These are phyloP conservation scores for Phylloscopus trochiloides DNA, from an alignment of 2,113 vertebrate species.

Conservation along the genomic window DNA sequence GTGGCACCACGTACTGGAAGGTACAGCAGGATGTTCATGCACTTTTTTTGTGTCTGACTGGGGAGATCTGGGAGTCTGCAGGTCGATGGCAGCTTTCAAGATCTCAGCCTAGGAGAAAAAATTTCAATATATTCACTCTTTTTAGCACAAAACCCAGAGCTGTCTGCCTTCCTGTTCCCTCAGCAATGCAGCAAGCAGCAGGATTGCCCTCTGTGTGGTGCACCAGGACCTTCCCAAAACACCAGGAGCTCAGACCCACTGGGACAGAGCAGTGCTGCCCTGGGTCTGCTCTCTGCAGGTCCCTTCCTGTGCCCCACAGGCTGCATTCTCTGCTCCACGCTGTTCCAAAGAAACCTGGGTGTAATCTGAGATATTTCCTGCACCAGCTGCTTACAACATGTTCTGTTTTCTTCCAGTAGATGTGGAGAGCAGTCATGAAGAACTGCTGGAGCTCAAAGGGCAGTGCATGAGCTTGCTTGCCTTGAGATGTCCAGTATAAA, in stretches of 20 bases:
- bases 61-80: background rate
- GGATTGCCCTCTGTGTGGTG: background rate
- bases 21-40: background rate
- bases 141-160: background rate
- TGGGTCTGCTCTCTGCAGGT: background rate
- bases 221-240: background rate
- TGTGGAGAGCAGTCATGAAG: background rate
- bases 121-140: background rate
- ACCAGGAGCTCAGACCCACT: background rate
- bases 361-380: background rate
- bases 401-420: background rate
- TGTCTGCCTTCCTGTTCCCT: background rate
- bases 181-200: background rate
- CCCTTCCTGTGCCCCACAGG: background rate
- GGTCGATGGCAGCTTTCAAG: background rate
- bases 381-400: rapidly evolving
- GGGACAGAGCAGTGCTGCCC: background rate
- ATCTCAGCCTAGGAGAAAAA: background rate
- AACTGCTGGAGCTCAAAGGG: background rate
- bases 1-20: background rate
- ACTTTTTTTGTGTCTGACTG: background rate
- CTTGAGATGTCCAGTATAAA: background rate
- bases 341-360: background rate
- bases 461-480: background rate
- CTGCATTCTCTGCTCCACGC: background rate